Evolutionary conservation across 2,113 vertebrate species (phyloP).

Genomic region (Scortum barcoo): DNA sequence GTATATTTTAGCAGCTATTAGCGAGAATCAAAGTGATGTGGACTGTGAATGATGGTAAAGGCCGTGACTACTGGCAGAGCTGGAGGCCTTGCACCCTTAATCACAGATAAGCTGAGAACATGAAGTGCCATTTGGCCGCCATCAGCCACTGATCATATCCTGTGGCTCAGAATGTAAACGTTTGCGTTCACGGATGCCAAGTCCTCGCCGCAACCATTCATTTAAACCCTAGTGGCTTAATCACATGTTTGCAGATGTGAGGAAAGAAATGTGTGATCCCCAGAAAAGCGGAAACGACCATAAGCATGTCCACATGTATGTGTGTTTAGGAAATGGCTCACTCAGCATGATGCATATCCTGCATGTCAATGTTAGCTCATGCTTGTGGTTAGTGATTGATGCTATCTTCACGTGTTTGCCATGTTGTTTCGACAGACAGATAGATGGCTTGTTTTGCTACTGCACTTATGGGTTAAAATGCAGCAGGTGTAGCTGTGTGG

Average conservation of each 20-base stretch:
- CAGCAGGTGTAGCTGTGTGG: not conserved
- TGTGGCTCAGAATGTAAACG: conserved; percentile 28
- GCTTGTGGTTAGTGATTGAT: not conserved
- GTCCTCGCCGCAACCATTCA: conserved; percentile 18
- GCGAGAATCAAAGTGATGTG: not conserved
- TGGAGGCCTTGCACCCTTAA: not conserved
- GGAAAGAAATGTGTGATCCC: not conserved
- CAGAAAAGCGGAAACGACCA: conserved; percentile 22
- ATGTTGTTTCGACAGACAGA: conserved; percentile 11
- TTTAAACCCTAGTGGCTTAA: not conserved
- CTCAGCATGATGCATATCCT: conserved; percentile 29
- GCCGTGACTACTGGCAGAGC: not conserved
- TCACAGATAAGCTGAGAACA: conserved; percentile 12
- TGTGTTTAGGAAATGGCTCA: conserved; percentile 9
- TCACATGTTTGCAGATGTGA: conserved; percentile 22
- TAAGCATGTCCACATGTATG: not conserved
- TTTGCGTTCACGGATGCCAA: conserved; percentile 25
- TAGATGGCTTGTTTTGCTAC: not conserved
- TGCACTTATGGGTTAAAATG: not conserved
- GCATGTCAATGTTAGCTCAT: not conserved
- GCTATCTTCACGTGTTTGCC: not conserved
- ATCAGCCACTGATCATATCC: conserved; percentile 31
- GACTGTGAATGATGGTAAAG: not conserved
- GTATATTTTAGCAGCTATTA: conserved; percentile 29
- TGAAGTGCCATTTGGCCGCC: conserved; percentile 16